Evolutionary conservation across 1,140 invertebrate genomes (phyloP).

Genomic region (Glossosoma conforme): DNA sequence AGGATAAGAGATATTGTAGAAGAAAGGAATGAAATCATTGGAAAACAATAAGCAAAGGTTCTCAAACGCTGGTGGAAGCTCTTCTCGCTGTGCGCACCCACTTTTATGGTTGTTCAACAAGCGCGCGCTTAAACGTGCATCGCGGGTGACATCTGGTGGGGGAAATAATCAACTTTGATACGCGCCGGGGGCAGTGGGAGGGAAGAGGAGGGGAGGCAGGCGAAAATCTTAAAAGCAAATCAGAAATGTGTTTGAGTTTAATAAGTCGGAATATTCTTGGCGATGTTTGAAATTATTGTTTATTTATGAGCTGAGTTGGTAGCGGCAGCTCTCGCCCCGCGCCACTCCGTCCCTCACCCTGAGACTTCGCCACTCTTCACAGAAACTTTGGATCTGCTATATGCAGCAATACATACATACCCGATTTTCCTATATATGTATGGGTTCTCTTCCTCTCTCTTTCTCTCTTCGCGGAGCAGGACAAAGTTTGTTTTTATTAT

Average conservation of each 20-base stretch:
- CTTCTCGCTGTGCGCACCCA: constrained; percentile 9
- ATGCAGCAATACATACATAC: no score
- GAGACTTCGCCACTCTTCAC: background rate
- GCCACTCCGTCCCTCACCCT: constrained; percentile 1
- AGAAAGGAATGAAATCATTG: no score
- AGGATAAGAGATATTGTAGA: no score
- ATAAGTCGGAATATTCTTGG: constrained; percentile 30
- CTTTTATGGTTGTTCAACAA: no score
- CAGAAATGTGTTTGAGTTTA: constrained; percentile 31
- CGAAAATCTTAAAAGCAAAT: constrained; percentile 30
- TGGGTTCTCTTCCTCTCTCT: no score
- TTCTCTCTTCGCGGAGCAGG: no score
- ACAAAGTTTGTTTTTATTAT: no score
- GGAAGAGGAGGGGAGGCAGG: background rate
- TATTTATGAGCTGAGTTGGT: constrained; percentile 29
- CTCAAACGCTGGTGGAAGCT: no score
- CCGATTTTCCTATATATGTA: no score
- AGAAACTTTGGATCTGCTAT: no score
- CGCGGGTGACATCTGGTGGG: constrained; percentile 26
- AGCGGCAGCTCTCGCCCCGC: background rate
- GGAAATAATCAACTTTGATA: constrained; percentile 26
- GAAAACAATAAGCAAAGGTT: no score
- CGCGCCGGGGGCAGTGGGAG: constrained; percentile 1
- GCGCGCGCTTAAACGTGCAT: constrained; percentile 9
- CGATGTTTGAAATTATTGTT: constrained; percentile 31